phyloP scores from a whole-genome alignment of 2,888 invertebrate species.

The Eilema caniola region DNA sequence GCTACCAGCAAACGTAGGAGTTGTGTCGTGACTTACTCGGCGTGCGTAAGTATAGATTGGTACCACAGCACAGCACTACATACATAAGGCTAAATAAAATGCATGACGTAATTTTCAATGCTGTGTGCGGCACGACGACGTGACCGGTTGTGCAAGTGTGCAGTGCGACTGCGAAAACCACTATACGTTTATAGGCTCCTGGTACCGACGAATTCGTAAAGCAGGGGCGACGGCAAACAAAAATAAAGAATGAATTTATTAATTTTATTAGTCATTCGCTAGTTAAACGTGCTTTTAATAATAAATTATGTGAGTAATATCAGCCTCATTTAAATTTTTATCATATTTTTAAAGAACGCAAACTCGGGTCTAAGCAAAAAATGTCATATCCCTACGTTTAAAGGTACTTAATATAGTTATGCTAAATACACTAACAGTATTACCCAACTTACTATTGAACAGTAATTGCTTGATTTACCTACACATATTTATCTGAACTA shows the following conservation, averaged over 20 bases:
- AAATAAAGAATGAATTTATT: constrained; percentile 20
- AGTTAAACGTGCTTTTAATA: background rate
- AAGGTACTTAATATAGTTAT: too few species aligned
- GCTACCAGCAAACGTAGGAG: constrained; percentile 66
- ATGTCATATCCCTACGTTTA: background rate
- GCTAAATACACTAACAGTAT: background rate
- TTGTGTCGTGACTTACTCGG: constrained; percentile 70
- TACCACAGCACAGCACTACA: constrained; percentile 68
- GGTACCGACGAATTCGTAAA: constrained; percentile 62
- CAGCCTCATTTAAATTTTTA: background rate
- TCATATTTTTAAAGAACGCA: background rate
- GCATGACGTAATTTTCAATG: constrained; percentile 82
- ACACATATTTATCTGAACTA: background rate
- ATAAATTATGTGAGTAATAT: background rate
- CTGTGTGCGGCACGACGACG: constrained; percentile 74
- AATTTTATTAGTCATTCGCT: constrained; percentile 9
- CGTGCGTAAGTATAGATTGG: constrained; percentile 63
- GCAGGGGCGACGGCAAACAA: constrained; percentile 42
- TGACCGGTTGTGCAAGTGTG: constrained; percentile 79
- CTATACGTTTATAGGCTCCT: constrained; percentile 70
- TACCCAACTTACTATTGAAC: background rate
- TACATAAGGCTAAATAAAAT: constrained; percentile 81
- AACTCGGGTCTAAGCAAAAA: background rate
- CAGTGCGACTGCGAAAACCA: constrained; percentile 72
- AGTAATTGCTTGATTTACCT: background rate